Conservation (phyloP, 2,113 vertebrate species). For the Burhinus bistriatus region DNA sequence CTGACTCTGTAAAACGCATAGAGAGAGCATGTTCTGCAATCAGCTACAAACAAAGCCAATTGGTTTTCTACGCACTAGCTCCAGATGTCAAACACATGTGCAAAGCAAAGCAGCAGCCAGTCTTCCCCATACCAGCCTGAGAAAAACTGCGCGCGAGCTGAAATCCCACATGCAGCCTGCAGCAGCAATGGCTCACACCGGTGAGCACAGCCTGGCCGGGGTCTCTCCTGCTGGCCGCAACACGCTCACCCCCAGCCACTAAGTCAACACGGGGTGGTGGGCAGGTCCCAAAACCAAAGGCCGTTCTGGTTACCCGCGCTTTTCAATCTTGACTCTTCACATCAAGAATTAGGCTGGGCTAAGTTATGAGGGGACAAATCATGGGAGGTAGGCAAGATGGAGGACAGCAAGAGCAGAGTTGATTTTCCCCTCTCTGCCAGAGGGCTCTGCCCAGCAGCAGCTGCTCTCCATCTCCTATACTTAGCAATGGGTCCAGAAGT, state of each 20-base stretch:
- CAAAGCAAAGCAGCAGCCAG: not conserved
- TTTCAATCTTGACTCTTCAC: not conserved
- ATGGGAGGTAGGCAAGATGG: not conserved
- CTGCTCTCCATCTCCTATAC: not conserved
- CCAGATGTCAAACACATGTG: not conserved
- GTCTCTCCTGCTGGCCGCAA: not conserved
- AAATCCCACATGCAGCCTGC: fast-evolving
- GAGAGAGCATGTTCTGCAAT: not conserved
- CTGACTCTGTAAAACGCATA: fast-evolving
- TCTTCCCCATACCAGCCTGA: not conserved
- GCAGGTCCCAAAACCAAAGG: not conserved
- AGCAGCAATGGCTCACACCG: fast-evolving
- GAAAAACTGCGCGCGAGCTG: fast-evolving
- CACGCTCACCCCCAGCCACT: fast-evolving
- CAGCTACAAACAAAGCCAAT: not conserved
- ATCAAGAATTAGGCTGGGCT: not conserved
- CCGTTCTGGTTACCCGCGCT: not conserved
- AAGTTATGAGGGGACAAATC: not conserved
- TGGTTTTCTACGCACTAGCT: not conserved
- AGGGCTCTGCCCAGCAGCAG: not conserved
- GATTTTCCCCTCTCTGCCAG: not conserved
- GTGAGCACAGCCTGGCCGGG: not conserved
- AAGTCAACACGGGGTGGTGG: fast-evolving
- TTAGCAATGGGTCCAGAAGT: not conserved
- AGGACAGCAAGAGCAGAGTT: not conserved